Base-by-base conservation (phyloP, 2,888 invertebrate genomes). In the Sphecodes monilicornis region DNA sequence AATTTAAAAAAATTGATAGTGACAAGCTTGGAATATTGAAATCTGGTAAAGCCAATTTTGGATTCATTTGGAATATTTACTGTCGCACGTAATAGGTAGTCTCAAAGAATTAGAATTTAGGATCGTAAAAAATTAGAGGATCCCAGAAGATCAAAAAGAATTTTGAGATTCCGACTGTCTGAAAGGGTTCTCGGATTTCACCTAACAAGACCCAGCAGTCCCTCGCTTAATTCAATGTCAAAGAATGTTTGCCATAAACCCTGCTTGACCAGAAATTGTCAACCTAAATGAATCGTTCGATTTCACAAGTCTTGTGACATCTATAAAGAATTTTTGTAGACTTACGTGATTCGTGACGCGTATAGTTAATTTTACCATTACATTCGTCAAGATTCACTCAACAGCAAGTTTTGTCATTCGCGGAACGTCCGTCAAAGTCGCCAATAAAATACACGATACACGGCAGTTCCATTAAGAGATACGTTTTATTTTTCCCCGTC, bases 401-500 rank as follows among this genome's bases (percentile, higher is more conserved):
- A 5, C 5, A 5, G 36, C 36, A 43, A 16, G 43, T 16, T 43
- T 43, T 16, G 43, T 16, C 4, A 16, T 43, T 43, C n/a, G 50
- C 50, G 50, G 18, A 68, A 71, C 32, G 26, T 43, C 22, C 11
- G n/a, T 26, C 18, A 32, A 29, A n/a, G 39, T 54, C 16, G 26
- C 41, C 1, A 64, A 80, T 70, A 43, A 80, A 29, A 64, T 26
- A 29, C 41, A n/a, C 26, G 16, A 71, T 36, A 79, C 18, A 73
- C 36, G 50, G 36, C n/a, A 32, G 8, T 29, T 46, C 57, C 39
- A 73, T 73, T 46, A 71, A 81, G 57, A 71, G 71, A 39, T 76
- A 83, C 36, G 13, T 36, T 76, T 82, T 82, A 80, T 76, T 80
- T 29, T 66, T 57, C 8, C 54, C n/a, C 54, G 18, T 39, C 32